Evolutionary conservation across 2,113 vertebrate species (phyloP), one percentile per base, ranked within the genome.

Genomic region (Setophaga petechia): DNA sequence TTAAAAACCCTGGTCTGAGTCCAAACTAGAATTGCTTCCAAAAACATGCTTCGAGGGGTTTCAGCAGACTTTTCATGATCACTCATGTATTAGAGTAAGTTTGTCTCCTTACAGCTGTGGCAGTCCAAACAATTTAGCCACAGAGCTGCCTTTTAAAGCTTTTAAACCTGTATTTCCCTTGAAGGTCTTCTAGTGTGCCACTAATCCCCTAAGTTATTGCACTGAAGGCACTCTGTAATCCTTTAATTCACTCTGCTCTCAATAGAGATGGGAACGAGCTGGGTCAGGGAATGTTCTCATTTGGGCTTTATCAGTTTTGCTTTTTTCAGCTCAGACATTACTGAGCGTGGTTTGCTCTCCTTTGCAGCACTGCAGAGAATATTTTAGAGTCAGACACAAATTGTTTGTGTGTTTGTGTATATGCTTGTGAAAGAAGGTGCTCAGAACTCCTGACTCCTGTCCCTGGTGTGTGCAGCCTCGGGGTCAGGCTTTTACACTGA

Each of bases 71-170:
- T 89, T 61, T 83, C 81, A 46, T 73, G 77, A 93, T 94, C 78
- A 25, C 77, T 84, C 47, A 16, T 57, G 52, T 87, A 79, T 90
- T 86, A 81, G 76, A 88, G 88, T 75, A 67, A 87, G 90, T 94
- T 92, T 93, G 92, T 93, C 83, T 94, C 86, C 92, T 63, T 84
- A 90, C 88, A 92, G 94, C 94, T 89, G 72, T 57, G 87, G 92
- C 92, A 95, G 95, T 81, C 94, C 90, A 94, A 94, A 93, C 92
- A 93, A 84, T 93, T 97, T 93, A 94, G 93, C 81, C 86, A 96
- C 93, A 95, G 83, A 95, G 77, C 95, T 94, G 90, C 94, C 88
- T 96, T 96, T 97, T 97, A 97, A 90, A 95, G 95, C 93, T 92
- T 95, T 96, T 96, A 95, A 95, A 97, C 95, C 90, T 90, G 4